Evolutionary conservation across 2,888 invertebrate genomes (phyloP), one percentile per base, ranked within the genome.

Genomic region (Cerceris ruficornis): DNA sequence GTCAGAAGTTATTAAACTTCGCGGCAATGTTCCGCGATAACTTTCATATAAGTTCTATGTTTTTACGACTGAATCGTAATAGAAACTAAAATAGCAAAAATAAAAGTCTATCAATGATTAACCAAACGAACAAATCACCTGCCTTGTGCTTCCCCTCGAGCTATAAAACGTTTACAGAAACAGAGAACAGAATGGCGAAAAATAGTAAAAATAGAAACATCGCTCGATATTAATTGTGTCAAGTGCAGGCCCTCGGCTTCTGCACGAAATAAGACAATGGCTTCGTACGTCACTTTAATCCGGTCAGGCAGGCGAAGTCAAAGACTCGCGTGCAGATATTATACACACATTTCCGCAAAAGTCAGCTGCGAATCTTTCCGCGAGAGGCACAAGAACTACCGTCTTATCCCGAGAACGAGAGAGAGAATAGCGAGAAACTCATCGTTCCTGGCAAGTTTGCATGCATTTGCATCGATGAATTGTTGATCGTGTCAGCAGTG

Each of bases 201-300:
- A 77, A 86, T 78, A 83, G 85, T 88, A 89, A 90, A 91, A 91
- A 91, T 91, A 91, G 91, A 91, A 91, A 91, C 76, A 57, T 58
- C 86, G 90, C 85, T 92, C 91, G 90, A 91, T 92, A 90, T 80
- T 90, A 91, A 91, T 91, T 87, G 90, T 92, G 91, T 92, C 92
- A 92, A 92, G 92, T 90, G 88, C 84, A 81, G 81, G 72, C 81
- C 75, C 86, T 84, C 75, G 77, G 85, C 84, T 86, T 84, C 80
- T 78, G 83, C 81, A 81, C 83, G 80, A 89, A 83, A 86, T 80
- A 77, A 88, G 83, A 87, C 82, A 83, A 85, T 85, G 55, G 49
- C 57, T 50, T 41, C 41, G 41, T 60, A 9, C 13, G 28, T 49
- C 55, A 42, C 46, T 69, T 57, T 60, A 57, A 43, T 75, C 17